These are phyloP conservation scores for Cotesia vestalis DNA, from an alignment of 1,140 invertebrate genomes.

Conservation along the genomic window DNA sequence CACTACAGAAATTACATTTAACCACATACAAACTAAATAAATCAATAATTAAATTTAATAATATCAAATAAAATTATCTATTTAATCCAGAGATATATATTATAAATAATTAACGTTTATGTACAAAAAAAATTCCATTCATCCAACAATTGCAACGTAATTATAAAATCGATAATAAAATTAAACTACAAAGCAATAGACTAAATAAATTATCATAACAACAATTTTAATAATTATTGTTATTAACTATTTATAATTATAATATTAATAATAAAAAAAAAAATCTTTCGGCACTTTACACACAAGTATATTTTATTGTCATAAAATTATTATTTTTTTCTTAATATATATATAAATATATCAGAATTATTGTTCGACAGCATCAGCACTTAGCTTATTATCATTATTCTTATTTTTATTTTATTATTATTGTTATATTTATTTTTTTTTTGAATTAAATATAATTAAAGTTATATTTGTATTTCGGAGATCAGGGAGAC, in stretches of 20 bases:
- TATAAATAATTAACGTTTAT: too few species aligned
- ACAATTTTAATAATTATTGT: background rate
- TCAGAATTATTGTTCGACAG: constrained; percentile 67
- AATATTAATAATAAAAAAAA: constrained; percentile 1
- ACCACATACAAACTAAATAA: too few species aligned
- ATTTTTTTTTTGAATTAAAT: constrained; percentile 13
- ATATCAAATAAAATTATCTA: too few species aligned
- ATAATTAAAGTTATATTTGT: constrained; percentile 29
- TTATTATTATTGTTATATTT: constrained; percentile 25
- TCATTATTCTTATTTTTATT: constrained; percentile 32
- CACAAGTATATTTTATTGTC: constrained; percentile 40
- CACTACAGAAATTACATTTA: too few species aligned
- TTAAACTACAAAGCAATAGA: background rate
- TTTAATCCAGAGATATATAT: too few species aligned
- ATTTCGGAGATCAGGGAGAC: background rate
- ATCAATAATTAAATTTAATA: too few species aligned
- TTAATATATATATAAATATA: constrained; percentile 53
- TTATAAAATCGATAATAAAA: too few species aligned
- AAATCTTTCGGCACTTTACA: constrained; percentile 25
- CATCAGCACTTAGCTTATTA: constrained; percentile 63
- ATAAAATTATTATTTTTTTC: constrained; percentile 41
- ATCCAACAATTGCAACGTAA: too few species aligned
- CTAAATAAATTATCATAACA: background rate
- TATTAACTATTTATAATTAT: constrained; percentile 5
- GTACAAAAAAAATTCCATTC: too few species aligned